These are phyloP conservation scores for Pelagia noctiluca DNA, from an alignment of 30 jellyfish, hydroid and myxozoan species.

Conservation along the genomic window DNA sequence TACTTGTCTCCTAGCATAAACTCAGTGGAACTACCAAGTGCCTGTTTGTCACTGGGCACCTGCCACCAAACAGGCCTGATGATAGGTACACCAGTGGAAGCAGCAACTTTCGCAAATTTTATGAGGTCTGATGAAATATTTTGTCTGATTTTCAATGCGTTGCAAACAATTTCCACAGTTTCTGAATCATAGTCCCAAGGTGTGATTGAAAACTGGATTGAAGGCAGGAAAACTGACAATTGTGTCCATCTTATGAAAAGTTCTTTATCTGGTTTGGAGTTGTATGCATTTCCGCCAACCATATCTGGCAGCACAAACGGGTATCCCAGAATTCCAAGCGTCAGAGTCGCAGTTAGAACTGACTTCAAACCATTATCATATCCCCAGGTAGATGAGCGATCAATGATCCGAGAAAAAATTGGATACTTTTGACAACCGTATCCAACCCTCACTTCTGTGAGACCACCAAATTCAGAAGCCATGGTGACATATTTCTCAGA, in stretches of 20 bases:
- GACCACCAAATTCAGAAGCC: conserved; percentile 81
- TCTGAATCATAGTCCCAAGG: conserved; percentile 97
- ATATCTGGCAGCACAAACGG: conserved; percentile 95
- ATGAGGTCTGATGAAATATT: conserved; percentile 54
- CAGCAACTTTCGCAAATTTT: conserved; percentile 64
- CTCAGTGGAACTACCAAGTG: conserved; percentile 63
- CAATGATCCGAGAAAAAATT: conserved; percentile 79
- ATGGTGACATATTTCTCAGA: conserved; percentile 70
- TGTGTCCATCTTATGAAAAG: conserved; percentile 93
- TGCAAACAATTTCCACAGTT: conserved; percentile 53
- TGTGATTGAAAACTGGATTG: conserved; percentile 90
- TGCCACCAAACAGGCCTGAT: conserved; percentile 97
- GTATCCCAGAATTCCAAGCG: conserved; percentile 90
- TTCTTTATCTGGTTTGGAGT: conserved; percentile 80
- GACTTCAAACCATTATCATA: conserved; percentile 90
- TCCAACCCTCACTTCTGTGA: conserved; percentile 84
- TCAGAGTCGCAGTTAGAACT: conserved; percentile 86
- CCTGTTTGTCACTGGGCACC: conserved; percentile 76
- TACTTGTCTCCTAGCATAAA: conserved; percentile 82
- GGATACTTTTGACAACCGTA: conserved; percentile 80
- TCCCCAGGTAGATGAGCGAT: conserved; percentile 88
- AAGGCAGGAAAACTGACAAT: conserved; percentile 84
- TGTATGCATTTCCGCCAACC: conserved; percentile 96
- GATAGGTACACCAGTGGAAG: conserved; percentile 72
- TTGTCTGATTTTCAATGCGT: conserved; percentile 69